These are phyloP conservation scores for Achlya flavicornis DNA, from an alignment of 2,888 invertebrate genomes.

Conservation along the genomic window DNA sequence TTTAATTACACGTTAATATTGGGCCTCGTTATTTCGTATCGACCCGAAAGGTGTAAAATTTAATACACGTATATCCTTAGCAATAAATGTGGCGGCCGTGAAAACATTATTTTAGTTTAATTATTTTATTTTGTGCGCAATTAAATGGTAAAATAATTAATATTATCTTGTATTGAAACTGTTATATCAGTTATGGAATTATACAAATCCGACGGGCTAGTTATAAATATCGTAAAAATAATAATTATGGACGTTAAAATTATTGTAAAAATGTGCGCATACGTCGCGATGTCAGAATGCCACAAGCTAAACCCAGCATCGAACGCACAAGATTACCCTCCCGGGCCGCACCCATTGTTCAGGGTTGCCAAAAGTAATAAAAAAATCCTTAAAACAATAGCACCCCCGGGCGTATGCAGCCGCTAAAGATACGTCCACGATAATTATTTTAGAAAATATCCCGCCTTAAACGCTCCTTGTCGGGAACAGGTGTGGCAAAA, in stretches of 20 bases:
- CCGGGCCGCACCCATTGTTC: constrained; percentile 74
- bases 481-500: constrained; percentile 70
- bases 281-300: constrained; percentile 49
- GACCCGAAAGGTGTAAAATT: constrained; percentile 60
- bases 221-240: background rate
- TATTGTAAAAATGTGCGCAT: constrained; percentile 33
- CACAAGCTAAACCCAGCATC: constrained; percentile 57
- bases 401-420: constrained; percentile 75
- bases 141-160: constrained; percentile 21
- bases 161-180: constrained; percentile 14
- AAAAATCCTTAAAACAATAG: constrained; percentile 81
- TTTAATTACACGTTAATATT: constrained; percentile 75
- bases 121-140: constrained; percentile 20
- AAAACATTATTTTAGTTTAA: constrained; percentile 21
- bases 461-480: constrained; percentile 77
- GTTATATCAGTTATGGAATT: background rate
- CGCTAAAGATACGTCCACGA: constrained; percentile 72
- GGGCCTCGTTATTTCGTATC: constrained; percentile 59
- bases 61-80: constrained; percentile 57
- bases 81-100: constrained; percentile 55
- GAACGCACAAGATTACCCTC: constrained; percentile 68
- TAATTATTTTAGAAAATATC: constrained; percentile 78
- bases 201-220: background rate
- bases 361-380: constrained; percentile 78
- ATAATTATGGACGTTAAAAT: background rate